These are phyloP conservation scores for Cenopis cana DNA, from an alignment of 2,888 invertebrate species.

Conservation along the genomic window DNA sequence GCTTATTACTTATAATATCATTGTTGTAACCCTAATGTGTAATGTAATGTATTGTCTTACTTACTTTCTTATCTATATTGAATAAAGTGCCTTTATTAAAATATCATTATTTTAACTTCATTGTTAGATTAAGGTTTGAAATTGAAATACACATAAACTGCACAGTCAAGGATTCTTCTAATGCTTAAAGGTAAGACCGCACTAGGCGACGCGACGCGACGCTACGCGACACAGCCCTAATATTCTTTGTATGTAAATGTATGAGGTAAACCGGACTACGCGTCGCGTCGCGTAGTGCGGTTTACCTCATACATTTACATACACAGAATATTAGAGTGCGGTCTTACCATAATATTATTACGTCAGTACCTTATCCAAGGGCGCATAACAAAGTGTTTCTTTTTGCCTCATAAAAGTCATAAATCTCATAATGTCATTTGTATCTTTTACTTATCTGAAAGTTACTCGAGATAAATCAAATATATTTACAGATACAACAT, in stretches of 20 bases:
- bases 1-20: constrained; percentile 53
- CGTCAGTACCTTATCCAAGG: constrained; percentile 5
- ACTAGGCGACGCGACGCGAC: too few species aligned
- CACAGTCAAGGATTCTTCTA: constrained; percentile 3
- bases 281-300: too few species aligned
- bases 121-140: constrained; percentile 20
- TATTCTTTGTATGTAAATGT: too few species aligned
- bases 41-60: too few species aligned
- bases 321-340: too few species aligned
- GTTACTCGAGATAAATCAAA: background rate
- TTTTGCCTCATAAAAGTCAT: background rate
- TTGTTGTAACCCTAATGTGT: too few species aligned
- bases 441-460: background rate
- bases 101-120: constrained; percentile 42
- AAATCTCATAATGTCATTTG: background rate
- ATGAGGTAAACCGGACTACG: too few species aligned
- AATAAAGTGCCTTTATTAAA: constrained; percentile 71
- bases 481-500: background rate
- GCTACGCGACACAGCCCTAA: too few species aligned
- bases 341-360: too few species aligned
- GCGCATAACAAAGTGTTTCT: background rate
- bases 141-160: background rate
- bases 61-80: constrained; percentile 51
- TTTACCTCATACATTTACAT: too few species aligned
- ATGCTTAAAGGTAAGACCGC: too few species aligned